These are phyloP conservation scores for Tinea trinotella DNA, from an alignment of 2,888 invertebrate genomes.

Conservation along the genomic window DNA sequence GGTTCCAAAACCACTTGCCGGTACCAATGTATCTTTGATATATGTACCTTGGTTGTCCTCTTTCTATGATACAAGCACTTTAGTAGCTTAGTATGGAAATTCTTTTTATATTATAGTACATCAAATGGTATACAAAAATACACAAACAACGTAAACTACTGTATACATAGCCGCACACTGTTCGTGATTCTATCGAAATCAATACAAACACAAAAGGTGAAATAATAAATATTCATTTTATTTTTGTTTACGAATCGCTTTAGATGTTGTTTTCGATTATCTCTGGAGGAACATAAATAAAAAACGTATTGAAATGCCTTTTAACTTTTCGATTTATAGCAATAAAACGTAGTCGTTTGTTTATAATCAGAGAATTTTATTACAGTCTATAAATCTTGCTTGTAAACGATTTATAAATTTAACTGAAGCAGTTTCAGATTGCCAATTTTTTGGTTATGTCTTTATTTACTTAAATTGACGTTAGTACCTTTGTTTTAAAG, in stretches of 20 bases:
- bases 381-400: background rate
- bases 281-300: background rate
- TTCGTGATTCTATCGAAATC: background rate
- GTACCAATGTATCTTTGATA: too few species aligned
- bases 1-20: too few species aligned
- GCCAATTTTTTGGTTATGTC: too few species aligned
- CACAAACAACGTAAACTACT: too few species aligned
- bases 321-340: constrained; percentile 5
- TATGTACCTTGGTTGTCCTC: too few species aligned
- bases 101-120: too few species aligned
- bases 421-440: background rate
- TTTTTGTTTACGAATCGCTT: background rate
- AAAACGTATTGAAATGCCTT: background rate
- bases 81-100: too few species aligned
- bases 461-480: too few species aligned
- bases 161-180: too few species aligned
- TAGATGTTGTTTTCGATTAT: background rate
- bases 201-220: background rate
- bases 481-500: too few species aligned
- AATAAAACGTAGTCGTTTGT: constrained; percentile 3
- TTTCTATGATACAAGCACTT: too few species aligned
- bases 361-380: constrained; percentile 2
- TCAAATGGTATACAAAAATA: too few species aligned
- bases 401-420: constrained; percentile 1
- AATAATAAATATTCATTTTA: background rate